Conservation (phyloP, 2,113 vertebrate species). For the Cavia aperea region DNA sequence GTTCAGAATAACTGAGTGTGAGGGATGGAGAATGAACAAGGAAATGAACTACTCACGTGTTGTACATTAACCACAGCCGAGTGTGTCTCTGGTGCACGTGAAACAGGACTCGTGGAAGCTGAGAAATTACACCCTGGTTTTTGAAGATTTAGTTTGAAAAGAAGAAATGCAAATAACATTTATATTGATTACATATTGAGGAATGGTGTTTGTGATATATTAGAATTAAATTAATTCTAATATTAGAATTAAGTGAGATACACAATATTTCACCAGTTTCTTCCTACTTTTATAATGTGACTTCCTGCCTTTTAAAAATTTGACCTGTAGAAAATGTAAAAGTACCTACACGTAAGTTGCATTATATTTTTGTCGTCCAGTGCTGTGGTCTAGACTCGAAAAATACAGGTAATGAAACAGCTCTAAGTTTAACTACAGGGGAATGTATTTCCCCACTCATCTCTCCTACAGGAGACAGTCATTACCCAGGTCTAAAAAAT, state of each 20-base stretch:
- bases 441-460: not conserved
- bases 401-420: slow-evolving; percentile 1
- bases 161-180: not conserved
- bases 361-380: not conserved
- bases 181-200: not conserved
- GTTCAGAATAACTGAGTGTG: not conserved
- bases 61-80: not conserved
- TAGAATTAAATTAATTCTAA: not conserved
- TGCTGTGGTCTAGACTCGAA: not conserved
- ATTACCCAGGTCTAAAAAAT: not conserved
- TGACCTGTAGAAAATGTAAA: not conserved
- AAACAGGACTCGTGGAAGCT: not conserved
- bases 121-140: not conserved
- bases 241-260: not conserved
- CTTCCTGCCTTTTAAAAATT: not conserved
- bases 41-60: not conserved
- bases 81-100: not conserved
- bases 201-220: not conserved
- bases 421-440: slow-evolving; percentile 1
- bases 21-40: not conserved
- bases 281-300: not conserved
- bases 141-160: slow-evolving; percentile 14
- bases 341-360: not conserved
- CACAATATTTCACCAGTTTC: not conserved
- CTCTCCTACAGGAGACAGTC: not conserved